Evolutionary conservation across 2,113 vertebrate species (phyloP).

Genomic region (Orthochromis indermauri): DNA sequence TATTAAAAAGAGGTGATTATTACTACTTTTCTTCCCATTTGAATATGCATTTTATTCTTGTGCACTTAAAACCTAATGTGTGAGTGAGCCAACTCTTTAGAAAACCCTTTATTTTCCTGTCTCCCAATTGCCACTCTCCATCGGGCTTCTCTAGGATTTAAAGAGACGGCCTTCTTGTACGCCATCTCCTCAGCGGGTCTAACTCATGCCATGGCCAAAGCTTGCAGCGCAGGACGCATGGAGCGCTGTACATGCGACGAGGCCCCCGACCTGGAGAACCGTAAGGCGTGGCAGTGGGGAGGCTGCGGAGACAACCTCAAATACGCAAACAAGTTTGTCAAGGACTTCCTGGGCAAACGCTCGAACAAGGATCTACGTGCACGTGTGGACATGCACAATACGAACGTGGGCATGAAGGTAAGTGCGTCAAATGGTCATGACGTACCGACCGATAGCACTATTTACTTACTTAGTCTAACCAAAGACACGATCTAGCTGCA

Average conservation of each 20-base stretch:
- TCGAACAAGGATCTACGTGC: conserved; percentile 93
- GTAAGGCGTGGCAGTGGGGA: conserved; percentile 98
- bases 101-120: neutral
- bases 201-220: conserved; percentile 92
- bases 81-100: neutral
- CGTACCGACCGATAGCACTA: neutral
- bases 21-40: neutral
- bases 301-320: conserved; percentile 98
- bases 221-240: conserved; percentile 93
- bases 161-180: conserved; percentile 94
- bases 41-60: neutral
- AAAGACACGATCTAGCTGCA: neutral
- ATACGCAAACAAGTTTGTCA: conserved; percentile 98
- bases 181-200: conserved; percentile 94
- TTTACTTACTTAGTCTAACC: neutral
- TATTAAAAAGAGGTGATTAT: conserved; percentile 84
- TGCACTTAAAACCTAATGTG: neutral
- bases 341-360: conserved; percentile 94
- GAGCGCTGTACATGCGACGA: conserved; percentile 98
- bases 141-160: conserved; percentile 78
- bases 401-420: conserved; percentile 97
- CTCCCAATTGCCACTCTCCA: neutral
- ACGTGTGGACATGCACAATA: conserved; percentile 95
- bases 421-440: neutral
- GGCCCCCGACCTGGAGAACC: conserved; percentile 93